Evolutionary conservation across 2,888 invertebrate species (phyloP), one percentile per base, ranked within the genome.

Genomic region (Meiosimyza platycephala): DNA sequence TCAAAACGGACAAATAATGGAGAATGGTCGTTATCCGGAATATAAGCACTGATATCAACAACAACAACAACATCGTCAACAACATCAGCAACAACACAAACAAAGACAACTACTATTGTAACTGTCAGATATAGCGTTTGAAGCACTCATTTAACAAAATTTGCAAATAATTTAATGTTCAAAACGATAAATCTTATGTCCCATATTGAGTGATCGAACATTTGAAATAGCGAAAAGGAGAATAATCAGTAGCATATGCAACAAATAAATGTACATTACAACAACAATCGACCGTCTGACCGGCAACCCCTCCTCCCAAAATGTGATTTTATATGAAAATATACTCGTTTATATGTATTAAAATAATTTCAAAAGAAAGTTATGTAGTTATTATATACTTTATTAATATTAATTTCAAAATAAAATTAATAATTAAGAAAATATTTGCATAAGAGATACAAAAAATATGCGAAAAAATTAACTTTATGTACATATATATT

Each of bases 21-120:
- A 89, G 89, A 90, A 88, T 84, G 90, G 90, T 82, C 90, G 90
- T 80, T 92, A 91, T 89, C 92, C 92, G 86, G 93, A 93, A 89
- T 93, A 93, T 90, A 93, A 92, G 89, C 93, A 93, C 92, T 93
- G 92, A 92, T 91, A 87, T 70, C 72, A 75, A 70, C 76, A 76
- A 63, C 77, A 76, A 70, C 71, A 71, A 50, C 74, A 60, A 60
- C 57, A 59, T 33, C 55, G 28, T 15, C 62, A 71, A 48, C 16
- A 28, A 12, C 68, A 69, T 48, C 57, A 66, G 18, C 72, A 76
- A 60, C 65, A 72, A 64, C 66, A 74, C n/a, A 18, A 60, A 11
- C 60, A 62, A 13, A 28, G 28, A 47, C 60, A 62, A 33, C 33
- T 40, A 11, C 40, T 40, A n/a, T 62, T 62, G 57, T 57, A 57